Evolutionary conservation across 2,888 invertebrate species (phyloP).

Genomic region (Melinopterus prodromus): DNA sequence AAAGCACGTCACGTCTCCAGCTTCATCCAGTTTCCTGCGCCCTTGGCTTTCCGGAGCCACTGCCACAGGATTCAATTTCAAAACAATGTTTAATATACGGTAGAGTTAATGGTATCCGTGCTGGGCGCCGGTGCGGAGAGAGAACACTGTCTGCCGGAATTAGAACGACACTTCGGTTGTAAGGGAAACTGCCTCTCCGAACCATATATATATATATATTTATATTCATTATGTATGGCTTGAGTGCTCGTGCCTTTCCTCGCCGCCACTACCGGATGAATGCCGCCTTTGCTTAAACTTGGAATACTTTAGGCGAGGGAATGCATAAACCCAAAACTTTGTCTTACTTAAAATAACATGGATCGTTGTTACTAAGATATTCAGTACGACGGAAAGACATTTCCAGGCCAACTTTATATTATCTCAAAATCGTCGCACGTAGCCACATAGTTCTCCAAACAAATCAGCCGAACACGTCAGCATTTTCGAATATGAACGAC

Average conservation of each 20-base stretch:
- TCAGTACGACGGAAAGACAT: neutral
- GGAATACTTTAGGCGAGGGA: neutral
- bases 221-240: constrained; percentile 4
- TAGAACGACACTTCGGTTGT: neutral
- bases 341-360: neutral
- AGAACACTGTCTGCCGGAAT: neutral
- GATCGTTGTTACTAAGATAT: neutral
- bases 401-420: neutral
- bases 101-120: neutral
- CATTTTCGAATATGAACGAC: too few species aligned
- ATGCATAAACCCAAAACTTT: neutral
- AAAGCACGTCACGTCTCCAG: neutral
- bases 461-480: too few species aligned
- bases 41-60: neutral
- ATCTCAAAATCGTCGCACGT: too few species aligned
- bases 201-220: neutral
- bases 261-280: too few species aligned
- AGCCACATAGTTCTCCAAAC: too few species aligned
- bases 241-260: neutral
- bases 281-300: too few species aligned
- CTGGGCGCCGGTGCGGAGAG: neutral
- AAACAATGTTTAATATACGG: neutral
- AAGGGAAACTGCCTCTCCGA: neutral
- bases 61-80: neutral
- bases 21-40: neutral